Base-by-base conservation (phyloP, 2,113 vertebrate genomes). In the Solea senegalensis region DNA sequence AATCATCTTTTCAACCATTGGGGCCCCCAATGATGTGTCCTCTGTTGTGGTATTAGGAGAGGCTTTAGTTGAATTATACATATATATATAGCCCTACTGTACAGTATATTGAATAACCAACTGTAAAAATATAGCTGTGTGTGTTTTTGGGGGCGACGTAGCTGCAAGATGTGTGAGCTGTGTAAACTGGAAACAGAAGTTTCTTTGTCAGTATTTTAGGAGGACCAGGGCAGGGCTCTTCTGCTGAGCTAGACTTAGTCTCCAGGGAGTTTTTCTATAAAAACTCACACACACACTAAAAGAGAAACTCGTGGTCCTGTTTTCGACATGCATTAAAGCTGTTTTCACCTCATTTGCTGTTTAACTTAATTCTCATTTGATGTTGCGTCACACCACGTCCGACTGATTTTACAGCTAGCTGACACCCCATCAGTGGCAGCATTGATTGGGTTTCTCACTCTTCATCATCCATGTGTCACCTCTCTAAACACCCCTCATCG, bases 151-250 rank as follows among this genome's bases (percentile, higher is more conserved):
- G 50, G 72, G 72, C 48, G 72, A 69, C 66, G 59, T 62, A 44
- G 68, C 74, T 61, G 41, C 66, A 64, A 91, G 89, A 90, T 87
- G 84, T 65, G 81, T 84, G 84, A 4, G 34, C 78, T 82, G 76
- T 83, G 86, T 86, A 76, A 77, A 78, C 76, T 85, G 75, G 80
- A 88, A 86, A 93, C 92, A 94, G 84, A 87, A 80, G 87, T 76
- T 77, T 87, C 91, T 92, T 93, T 93, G 93, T 94, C 69, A 59
- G 58, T 49, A 61, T 72, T 76, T 14, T 34, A 69, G 65, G 64
- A 67, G 77, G 48, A 62, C 61, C 65, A 28, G 67, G 48, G 56
- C 15, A 58, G 66, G 58, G 40, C 13, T 67, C 46, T 44, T 81
- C 53, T 76, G 74, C 80, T 74, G 65, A 43, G 82, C 72, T 79